Percentiles rank a stretch among this genome's conserved stretches.
Conservation (phyloP, 2,797 vertebrate species). For the Nyctibius grandis region DNA sequence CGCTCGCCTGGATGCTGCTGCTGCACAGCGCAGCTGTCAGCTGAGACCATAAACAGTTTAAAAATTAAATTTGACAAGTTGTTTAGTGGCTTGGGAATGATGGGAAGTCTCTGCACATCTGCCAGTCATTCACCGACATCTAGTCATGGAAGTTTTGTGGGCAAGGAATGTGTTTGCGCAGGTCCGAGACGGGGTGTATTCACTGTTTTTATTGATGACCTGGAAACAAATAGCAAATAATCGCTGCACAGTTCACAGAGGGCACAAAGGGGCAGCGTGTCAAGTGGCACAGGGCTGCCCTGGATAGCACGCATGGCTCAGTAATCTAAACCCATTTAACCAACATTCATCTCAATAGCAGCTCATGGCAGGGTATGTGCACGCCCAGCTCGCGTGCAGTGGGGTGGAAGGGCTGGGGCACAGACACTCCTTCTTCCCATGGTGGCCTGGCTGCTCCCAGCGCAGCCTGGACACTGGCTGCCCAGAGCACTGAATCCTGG, state of each 20-base stretch:
- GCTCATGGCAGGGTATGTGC: accelerated
- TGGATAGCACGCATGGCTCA: accelerated
- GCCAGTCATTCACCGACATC: not conserved
- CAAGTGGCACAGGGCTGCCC: not conserved
- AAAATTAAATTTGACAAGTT: constrained; percentile 25
- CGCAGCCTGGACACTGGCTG: too few species aligned
- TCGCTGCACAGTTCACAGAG: not conserved
- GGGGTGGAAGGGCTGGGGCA: not conserved
- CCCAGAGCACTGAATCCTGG: not conserved
- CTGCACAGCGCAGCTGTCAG: not conserved
- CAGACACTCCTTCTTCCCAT: not conserved
- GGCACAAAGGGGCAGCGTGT: not conserved
- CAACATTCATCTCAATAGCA: not conserved
- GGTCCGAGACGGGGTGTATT: not conserved
- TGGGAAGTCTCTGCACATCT: not conserved
- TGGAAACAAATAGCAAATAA: not conserved
- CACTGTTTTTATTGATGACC: not conserved
- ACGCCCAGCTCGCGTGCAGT: not conserved
- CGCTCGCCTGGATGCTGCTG: not conserved
- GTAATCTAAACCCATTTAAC: not conserved
- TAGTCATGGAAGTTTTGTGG: not conserved
- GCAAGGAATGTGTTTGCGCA: not conserved
- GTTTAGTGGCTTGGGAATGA: not conserved
- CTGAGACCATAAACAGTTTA: not conserved
- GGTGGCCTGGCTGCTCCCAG: not conserved